phyloP scores from a whole-genome alignment of 2,113 vertebrate genomes.

The Tragelaphus buxtoni region DNA sequence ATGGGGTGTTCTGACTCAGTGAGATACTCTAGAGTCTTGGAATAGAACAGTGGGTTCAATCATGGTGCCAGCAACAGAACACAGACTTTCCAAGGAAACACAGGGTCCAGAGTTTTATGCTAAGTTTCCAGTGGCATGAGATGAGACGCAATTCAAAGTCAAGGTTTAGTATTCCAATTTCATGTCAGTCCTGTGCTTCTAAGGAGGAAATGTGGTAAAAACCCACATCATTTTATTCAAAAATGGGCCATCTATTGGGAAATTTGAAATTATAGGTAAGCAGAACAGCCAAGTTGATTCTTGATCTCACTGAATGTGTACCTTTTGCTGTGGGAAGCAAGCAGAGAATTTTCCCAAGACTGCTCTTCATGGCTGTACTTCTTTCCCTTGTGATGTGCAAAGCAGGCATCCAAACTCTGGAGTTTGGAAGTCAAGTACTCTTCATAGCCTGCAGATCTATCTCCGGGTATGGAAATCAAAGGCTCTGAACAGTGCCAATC shows the following conservation, averaged over 20 bases:
- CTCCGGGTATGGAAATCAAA: background rate
- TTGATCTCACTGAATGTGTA: background rate
- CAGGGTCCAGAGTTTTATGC: conserved; percentile 58
- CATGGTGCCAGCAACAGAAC: conserved; percentile 81
- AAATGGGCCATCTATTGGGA: background rate
- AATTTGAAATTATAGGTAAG: background rate
- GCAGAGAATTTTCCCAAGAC: background rate
- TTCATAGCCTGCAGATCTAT: background rate
- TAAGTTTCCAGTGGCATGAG: conserved; percentile 56
- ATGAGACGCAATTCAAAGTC: conserved; percentile 60
- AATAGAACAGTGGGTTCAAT: conserved; percentile 93
- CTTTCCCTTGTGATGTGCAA: background rate
- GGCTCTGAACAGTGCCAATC: conserved; percentile 31
- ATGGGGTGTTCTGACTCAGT: conserved; percentile 89
- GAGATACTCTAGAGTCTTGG: conserved; percentile 88
- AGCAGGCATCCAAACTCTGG: background rate
- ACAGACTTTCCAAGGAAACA: conserved; percentile 85
- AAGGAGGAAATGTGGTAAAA: background rate
- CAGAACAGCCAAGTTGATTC: background rate
- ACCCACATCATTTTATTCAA: background rate
- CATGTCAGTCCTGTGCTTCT: background rate
- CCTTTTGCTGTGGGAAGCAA: background rate
- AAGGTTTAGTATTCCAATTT: conserved; percentile 52
- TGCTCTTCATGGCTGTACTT: background rate
- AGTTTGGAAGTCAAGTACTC: background rate